Percentiles rank a stretch among this genome's conserved stretches.
Conservation (phyloP, 2,797 vertebrate species). For the Xiphophorus birchmanni region DNA sequence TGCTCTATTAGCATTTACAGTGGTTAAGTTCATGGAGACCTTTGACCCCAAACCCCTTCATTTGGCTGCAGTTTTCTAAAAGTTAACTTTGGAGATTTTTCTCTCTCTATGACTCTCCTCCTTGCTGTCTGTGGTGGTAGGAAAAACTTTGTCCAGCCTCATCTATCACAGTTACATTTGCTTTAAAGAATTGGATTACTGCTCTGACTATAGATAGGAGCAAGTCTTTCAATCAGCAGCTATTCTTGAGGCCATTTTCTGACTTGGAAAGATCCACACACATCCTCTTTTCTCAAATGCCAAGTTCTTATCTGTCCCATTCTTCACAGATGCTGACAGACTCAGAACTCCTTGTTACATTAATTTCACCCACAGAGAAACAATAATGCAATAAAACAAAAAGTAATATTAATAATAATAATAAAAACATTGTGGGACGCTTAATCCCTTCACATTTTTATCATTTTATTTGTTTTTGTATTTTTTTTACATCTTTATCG, state of each 20-base stretch:
- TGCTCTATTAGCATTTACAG: neutral
- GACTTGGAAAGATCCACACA: neutral
- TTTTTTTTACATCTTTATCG: neutral
- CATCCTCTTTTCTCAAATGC: neutral
- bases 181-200: neutral
- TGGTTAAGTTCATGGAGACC: neutral
- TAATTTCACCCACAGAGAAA: neutral
- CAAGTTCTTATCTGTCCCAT: neutral
- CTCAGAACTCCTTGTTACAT: neutral
- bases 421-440: neutral
- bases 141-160: neutral
- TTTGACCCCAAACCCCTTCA: neutral
- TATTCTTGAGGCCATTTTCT: neutral
- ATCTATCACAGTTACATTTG: neutral
- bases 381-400: neutral
- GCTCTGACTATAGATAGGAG: neutral
- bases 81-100: neutral
- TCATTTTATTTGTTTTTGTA: neutral
- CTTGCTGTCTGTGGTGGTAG: neutral
- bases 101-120: neutral
- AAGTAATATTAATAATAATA: neutral
- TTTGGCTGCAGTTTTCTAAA: neutral
- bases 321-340: neutral
- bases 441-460: neutral
- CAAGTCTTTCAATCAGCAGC: neutral